A percentile compares a stretch with the other conserved stretches of the same genome.
Evolutionary conservation across 2,113 vertebrate species (phyloP).

Genomic region (Panurus biarmicus): DNA sequence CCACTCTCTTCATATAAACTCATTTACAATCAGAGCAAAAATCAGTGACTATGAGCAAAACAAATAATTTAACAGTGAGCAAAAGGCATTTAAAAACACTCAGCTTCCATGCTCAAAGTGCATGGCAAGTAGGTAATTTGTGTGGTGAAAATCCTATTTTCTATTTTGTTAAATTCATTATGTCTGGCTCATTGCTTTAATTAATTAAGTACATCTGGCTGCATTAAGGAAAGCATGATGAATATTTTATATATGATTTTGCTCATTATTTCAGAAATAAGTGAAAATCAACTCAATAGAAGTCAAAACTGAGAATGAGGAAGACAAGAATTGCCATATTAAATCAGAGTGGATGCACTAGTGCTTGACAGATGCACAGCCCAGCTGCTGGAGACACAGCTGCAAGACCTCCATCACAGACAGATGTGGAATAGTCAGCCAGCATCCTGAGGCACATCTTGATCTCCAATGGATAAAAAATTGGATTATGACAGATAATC

Average conservation of each 20-base stretch:
- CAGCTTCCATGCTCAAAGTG: not conserved
- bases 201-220: not conserved
- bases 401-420: not conserved
- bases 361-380: not conserved
- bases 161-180: not conserved
- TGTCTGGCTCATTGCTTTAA: not conserved
- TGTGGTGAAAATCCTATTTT: not conserved
- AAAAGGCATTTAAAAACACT: not conserved
- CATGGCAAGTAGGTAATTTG: not conserved
- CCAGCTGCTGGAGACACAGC: not conserved
- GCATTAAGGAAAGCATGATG: not conserved
- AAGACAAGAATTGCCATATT: not conserved
- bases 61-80: not conserved
- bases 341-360: not conserved
- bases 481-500: not conserved
- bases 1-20: not conserved
- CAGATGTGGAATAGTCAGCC: not conserved
- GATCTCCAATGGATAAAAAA: slow-evolving; percentile 8
- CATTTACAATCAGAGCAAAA: not conserved
- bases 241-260: not conserved
- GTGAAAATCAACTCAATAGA: not conserved
- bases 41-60: not conserved
- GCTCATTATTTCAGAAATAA: not conserved
- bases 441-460: not conserved
- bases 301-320: not conserved